Base-by-base conservation (phyloP, 2,888 invertebrate genomes). In the Papilio demoleus region DNA sequence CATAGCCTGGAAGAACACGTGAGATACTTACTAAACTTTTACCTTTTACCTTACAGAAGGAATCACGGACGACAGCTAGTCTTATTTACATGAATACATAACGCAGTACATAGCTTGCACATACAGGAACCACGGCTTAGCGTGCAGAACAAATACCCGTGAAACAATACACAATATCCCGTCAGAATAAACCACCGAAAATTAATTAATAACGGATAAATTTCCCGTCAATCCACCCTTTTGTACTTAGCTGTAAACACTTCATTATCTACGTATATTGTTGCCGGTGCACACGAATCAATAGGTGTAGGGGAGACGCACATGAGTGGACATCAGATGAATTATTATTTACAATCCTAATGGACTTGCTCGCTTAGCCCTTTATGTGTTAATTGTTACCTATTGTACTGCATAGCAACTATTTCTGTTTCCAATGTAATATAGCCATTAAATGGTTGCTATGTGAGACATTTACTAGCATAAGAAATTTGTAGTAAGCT, bases 251-350 rank as follows among this genome's bases (percentile, higher is more conserved):
- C 62, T n/a, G 65, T 61, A 69, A 69, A 69, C 56, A 74, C 68
- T 68, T 73, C 73, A 73, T 74, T 72, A 72, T 72, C 68, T 58
- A 67, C 73, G 72, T 70, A 72, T 75, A 78, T 79, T 80, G 79
- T 81, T 78, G 74, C 73, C 36, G 65, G 67, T 68, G 65, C 71
- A 73, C 68, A 47, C 60, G 42, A 72, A 75, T 74, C 71, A 63
- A 71, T 72, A 74, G 75, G 71, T 74, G 58, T 67, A 71, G 74
- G 79, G 79, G 80, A 76, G 77, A 72, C 71, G 76, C 79, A 76
- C 81, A 71, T 78, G 78, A 76, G 70, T 70, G 77, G 74, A 73
- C 78, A 73, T 74, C 73, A 82, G 82, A 82, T 82, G 77, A 84
- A 86, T 83, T 78, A 77, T 77, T 75, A 70, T 64, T 65, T 69